Evolutionary conservation across 2,113 vertebrate genomes (phyloP).

Genomic region (mouse (Mus musculus)): GRCm39 chr7:117392501-117393000

Average conservation of each 20-base stretch:
- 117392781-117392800: background rate
- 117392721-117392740: background rate
- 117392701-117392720: background rate
- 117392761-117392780: background rate
- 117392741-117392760: background rate
- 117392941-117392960: background rate
- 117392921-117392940: background rate
- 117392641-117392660: background rate
- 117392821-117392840: background rate
- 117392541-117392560: background rate
- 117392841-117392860: background rate
- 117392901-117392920: background rate
- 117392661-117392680: too few relatives aligned
- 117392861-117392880: background rate
- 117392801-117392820: background rate
- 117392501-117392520: background rate
- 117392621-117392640: background rate
- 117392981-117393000: background rate
- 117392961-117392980: rapidly evolving
- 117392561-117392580: background rate
- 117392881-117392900: background rate
- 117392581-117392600: background rate
- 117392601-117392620: background rate
- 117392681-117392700: background rate
- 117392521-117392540: background rate